Evolutionary conservation across 2,113 vertebrate genomes (phyloP).

Genomic region (Phyllostomus hastatus): DNA sequence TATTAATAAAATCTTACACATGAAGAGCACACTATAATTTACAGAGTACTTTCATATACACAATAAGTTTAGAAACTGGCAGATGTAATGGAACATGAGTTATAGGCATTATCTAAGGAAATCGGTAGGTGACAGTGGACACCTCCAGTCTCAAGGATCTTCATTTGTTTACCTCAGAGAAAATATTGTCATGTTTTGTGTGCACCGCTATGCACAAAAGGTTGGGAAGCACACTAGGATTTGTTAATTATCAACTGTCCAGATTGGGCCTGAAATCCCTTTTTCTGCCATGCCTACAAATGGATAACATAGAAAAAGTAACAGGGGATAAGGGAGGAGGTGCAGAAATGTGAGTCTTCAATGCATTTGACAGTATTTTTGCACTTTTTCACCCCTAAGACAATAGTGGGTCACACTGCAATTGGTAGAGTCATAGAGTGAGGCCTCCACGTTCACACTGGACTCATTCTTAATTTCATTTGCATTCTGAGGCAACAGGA

Average conservation of each 20-base stretch:
- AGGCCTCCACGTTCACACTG: neutral
- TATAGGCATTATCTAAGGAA: neutral
- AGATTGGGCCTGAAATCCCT: neutral
- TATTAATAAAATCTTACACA: neutral
- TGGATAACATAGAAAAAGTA: neutral
- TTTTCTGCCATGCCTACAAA: neutral
- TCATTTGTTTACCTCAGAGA: neutral
- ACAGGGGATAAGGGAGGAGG: neutral
- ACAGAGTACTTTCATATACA: neutral
- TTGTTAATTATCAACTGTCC: neutral
- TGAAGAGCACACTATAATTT: neutral
- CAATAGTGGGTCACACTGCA: neutral
- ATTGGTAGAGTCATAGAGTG: neutral
- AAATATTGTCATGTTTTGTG: neutral
- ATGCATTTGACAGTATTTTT: neutral
- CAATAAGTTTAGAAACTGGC: neutral
- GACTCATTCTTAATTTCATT: neutral
- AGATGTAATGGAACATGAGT: neutral
- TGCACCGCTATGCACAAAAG: neutral
- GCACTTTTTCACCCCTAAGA: neutral
- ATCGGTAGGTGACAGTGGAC: neutral
- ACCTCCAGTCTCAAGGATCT: neutral
- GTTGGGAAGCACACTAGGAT: neutral
- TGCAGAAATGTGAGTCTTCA: neutral
- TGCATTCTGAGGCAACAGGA: neutral